Evolutionary conservation across 2,113 vertebrate genomes (phyloP).

Genomic region (Pterocles burchelli): DNA sequence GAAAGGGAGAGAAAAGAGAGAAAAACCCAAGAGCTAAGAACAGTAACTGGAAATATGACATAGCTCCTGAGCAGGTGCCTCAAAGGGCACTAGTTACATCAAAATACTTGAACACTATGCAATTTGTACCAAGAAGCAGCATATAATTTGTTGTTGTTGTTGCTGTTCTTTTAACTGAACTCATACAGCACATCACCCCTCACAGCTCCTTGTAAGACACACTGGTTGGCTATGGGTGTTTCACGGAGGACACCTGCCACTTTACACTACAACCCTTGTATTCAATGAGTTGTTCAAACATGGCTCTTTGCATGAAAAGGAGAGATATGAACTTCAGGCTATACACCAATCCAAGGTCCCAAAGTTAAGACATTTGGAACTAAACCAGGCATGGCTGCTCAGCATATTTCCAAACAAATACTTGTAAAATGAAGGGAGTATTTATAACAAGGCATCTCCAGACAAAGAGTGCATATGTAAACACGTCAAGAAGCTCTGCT

Average conservation of each 20-base stretch:
- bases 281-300: background rate
- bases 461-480: background rate
- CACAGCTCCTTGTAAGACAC: background rate
- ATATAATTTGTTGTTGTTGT: background rate
- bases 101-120: background rate
- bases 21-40: background rate
- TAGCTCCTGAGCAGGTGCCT: background rate
- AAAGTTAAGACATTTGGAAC: slow-evolving; percentile 7
- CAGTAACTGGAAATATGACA: background rate
- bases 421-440: background rate
- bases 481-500: background rate
- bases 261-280: background rate
- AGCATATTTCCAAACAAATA: slow-evolving; percentile 9
- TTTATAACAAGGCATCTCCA: slow-evolving; percentile 23
- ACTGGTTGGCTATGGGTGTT: background rate
- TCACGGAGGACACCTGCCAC: accelerated
- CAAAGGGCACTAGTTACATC: background rate
- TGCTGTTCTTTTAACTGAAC: background rate
- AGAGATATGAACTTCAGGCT: background rate
- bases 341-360: background rate
- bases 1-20: background rate
- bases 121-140: background rate
- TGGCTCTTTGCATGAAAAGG: background rate
- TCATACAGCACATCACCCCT: background rate
- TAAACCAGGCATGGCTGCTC: background rate